A percentile compares a stretch with the other conserved stretches of the same genome.
Conservation (phyloP, 2,113 vertebrate species). For the Benthochromis sp. region DNA sequence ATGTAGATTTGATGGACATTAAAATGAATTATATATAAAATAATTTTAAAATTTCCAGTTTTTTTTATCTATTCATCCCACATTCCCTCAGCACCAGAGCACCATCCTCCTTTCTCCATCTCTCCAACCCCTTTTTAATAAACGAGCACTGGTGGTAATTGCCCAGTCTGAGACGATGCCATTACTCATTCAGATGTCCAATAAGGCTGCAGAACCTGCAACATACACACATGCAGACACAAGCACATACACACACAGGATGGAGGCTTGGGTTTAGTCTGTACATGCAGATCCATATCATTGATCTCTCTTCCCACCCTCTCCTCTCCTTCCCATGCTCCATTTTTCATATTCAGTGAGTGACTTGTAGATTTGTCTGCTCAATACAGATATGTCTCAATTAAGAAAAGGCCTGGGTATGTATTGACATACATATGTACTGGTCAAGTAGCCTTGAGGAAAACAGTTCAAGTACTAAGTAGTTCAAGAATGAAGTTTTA, state of each 20-base stretch:
- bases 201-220: slow-evolving; percentile 51
- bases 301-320: slow-evolving; percentile 59
- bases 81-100: slow-evolving; percentile 39
- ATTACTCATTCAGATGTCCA: slow-evolving; percentile 74
- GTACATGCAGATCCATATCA: slow-evolving; percentile 73
- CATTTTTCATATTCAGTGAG: slow-evolving; percentile 76
- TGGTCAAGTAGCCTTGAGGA: background rate
- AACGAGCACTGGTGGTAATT: slow-evolving; percentile 71
- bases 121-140: slow-evolving; percentile 63
- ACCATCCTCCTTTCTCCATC: slow-evolving; percentile 37
- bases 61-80: slow-evolving; percentile 25
- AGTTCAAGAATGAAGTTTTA: background rate
- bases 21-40: slow-evolving; percentile 11
- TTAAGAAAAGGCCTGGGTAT: slow-evolving; percentile 38
- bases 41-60: slow-evolving; percentile 37
- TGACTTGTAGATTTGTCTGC: slow-evolving; percentile 67
- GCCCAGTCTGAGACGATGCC: slow-evolving; percentile 64
- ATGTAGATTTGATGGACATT: background rate
- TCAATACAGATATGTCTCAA: slow-evolving; percentile 70
- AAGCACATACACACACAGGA: background rate
- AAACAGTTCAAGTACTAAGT: background rate
- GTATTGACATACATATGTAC: slow-evolving; percentile 11
- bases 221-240: background rate
- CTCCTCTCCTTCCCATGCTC: slow-evolving; percentile 39
- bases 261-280: slow-evolving; percentile 32